Evolutionary conservation across 2,797 vertebrate species (phyloP).

Genomic region (Takifugu ocellatus): DNA sequence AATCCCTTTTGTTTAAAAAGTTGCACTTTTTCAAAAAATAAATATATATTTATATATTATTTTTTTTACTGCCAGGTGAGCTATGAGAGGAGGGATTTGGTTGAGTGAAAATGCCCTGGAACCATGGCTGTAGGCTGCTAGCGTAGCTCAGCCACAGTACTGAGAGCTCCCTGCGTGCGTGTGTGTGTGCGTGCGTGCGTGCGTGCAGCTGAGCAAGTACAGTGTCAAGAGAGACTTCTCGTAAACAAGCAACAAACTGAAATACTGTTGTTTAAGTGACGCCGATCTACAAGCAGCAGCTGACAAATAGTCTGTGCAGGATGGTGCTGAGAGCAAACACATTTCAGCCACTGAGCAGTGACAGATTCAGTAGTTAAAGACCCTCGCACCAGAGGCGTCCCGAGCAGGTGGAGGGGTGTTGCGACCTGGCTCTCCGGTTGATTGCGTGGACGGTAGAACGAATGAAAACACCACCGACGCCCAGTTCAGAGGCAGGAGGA

Average conservation of each 20-base stretch:
- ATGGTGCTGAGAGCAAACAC: conserved; percentile 37
- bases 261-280: conserved; percentile 53
- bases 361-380: conserved; percentile 25
- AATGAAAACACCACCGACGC: too few relatives aligned
- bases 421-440: too few relatives aligned
- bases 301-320: conserved; percentile 50
- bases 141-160: conserved; percentile 55
- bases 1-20: conserved; percentile 56
- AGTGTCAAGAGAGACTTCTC: conserved; percentile 47
- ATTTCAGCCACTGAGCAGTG: conserved; percentile 17
- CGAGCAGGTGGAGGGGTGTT: too few relatives aligned
- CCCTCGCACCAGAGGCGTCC: too few relatives aligned
- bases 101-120: conserved; percentile 65
- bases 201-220: conserved; percentile 12
- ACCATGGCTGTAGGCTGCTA: conserved; percentile 65
- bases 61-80: conserved; percentile 55
- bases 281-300: conserved; percentile 39
- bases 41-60: conserved; percentile 12
- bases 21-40: conserved; percentile 25
- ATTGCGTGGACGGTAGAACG: too few relatives aligned
- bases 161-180: conserved; percentile 29
- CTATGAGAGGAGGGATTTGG: conserved; percentile 58
- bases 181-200: conserved; percentile 2
- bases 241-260: conserved; percentile 56
- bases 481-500: too few relatives aligned